Conservation (phyloP, 2,888 invertebrate genomes). For the Thelaira solivaga region DNA sequence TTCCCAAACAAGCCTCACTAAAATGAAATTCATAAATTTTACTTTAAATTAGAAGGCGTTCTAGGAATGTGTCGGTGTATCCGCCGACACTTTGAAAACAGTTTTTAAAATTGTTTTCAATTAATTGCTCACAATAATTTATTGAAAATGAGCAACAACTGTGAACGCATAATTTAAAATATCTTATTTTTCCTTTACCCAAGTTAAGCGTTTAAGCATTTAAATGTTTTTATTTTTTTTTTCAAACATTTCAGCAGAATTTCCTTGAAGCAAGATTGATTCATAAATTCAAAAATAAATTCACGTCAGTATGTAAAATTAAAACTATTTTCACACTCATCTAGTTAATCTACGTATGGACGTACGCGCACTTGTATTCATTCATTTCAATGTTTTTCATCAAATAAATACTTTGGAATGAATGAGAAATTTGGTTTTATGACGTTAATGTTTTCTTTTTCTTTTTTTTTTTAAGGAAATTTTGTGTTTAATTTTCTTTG, state of each 20-base stretch:
- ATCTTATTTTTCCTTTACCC: background rate
- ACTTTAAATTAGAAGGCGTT: slow-evolving; percentile 32
- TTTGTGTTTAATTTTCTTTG: slow-evolving; percentile 19
- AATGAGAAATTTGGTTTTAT: slow-evolving; percentile 4
- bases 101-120: slow-evolving; percentile 36
- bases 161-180: slow-evolving; percentile 2
- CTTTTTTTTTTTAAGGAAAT: slow-evolving; percentile 38
- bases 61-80: slow-evolving; percentile 37
- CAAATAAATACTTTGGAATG: background rate
- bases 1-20: too few species aligned
- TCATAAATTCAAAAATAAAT: slow-evolving; percentile 41
- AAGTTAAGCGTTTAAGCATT: too few species aligned
- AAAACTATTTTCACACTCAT: slow-evolving; percentile 17
- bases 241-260: slow-evolving; percentile 30
- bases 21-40: slow-evolving; percentile 20
- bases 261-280: slow-evolving; percentile 42
- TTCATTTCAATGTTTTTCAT: background rate
- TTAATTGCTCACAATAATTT: slow-evolving; percentile 59
- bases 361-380: background rate
- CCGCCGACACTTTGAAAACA: slow-evolving; percentile 26
- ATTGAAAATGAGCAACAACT: slow-evolving; percentile 23
- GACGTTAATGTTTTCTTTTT: too few species aligned
- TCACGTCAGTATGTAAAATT: slow-evolving; percentile 19
- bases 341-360: background rate
- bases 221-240: background rate